These are phyloP conservation scores for Corynorhinus townsendii DNA, from an alignment of 2,113 vertebrate genomes.

Conservation along the genomic window DNA sequence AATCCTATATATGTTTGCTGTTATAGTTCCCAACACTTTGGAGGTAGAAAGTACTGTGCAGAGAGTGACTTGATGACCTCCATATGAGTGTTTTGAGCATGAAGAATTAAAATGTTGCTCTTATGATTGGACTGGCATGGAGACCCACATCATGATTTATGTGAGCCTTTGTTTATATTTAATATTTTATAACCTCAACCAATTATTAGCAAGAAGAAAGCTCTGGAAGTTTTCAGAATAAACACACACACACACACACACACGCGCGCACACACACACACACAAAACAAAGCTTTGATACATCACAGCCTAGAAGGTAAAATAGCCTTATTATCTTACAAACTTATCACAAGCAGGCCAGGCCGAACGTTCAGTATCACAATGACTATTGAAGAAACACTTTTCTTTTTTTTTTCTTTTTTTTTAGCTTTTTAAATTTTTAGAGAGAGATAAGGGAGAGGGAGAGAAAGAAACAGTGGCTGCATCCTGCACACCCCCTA, in stretches of 20 bases:
- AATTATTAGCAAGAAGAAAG: neutral
- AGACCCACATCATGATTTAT: neutral
- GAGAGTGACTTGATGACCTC: neutral
- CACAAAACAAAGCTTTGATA: neutral
- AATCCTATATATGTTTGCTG: neutral
- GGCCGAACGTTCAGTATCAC: neutral
- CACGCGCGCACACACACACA: neutral
- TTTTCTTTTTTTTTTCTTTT: neutral
- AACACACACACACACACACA: neutral
- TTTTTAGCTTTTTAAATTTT: too few relatives aligned
- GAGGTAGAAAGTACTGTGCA: neutral
- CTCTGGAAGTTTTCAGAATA: neutral
- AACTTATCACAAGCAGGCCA: neutral
- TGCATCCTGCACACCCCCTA: too few relatives aligned
- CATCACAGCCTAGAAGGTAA: neutral
- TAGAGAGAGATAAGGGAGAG: too few relatives aligned
- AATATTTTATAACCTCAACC: neutral
- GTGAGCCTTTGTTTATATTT: neutral
- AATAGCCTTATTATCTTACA: neutral
- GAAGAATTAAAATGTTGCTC: neutral
- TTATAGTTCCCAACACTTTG: neutral
- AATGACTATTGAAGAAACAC: neutral
- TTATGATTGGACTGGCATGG: neutral
- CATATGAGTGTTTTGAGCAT: neutral
- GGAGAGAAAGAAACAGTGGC: too few relatives aligned